Conservation (phyloP, 2,888 invertebrate genomes). For the Scrobipalpa costella region DNA sequence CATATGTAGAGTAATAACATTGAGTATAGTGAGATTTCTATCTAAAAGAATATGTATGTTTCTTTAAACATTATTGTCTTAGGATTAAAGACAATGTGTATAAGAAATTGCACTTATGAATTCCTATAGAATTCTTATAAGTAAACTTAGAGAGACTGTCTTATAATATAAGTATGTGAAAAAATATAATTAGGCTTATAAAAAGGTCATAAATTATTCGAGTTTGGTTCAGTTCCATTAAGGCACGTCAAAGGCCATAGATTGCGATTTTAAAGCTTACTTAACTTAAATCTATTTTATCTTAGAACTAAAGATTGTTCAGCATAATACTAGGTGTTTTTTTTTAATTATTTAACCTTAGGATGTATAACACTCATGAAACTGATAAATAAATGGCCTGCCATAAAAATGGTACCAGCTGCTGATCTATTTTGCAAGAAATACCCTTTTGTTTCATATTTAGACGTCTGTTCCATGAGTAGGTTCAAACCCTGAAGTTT, state of each 20-base stretch:
- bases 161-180: not conserved
- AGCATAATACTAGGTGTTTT: too few species aligned
- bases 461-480: too few species aligned
- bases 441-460: too few species aligned
- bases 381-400: too few species aligned
- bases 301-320: not conserved
- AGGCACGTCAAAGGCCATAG: conserved; percentile 73
- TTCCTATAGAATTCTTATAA: not conserved
- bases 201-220: conserved; percentile 49
- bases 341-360: too few species aligned
- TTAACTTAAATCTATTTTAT: conserved; percentile 30
- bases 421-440: too few species aligned
- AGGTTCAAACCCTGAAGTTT: too few species aligned
- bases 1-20: not conserved
- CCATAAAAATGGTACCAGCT: too few species aligned
- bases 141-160: not conserved
- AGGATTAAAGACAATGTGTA: not conserved
- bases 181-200: conserved; percentile 14
- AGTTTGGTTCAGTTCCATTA: conserved; percentile 77
- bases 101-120: not conserved
- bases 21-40: not conserved
- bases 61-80: not conserved
- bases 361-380: too few species aligned
- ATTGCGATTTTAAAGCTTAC: conserved; percentile 71
- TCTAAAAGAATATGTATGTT: not conserved